Conservation (phyloP, 2,113 vertebrate species). For the Siniperca knerii region DNA sequence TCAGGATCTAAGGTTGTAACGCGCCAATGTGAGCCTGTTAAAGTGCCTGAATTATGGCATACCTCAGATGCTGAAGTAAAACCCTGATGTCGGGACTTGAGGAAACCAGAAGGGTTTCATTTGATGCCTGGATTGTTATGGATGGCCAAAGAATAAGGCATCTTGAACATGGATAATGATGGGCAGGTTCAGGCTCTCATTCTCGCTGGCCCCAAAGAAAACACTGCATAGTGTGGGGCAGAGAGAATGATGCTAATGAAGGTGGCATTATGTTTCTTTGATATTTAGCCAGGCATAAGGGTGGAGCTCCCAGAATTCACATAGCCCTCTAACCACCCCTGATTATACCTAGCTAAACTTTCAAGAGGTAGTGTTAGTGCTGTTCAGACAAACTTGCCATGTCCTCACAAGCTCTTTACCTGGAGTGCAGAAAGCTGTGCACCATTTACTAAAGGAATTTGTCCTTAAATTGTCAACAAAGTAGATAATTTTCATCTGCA, state of each 20-base stretch:
- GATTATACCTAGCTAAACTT: slow-evolving; percentile 59
- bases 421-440: background rate
- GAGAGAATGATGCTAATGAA: slow-evolving; percentile 73
- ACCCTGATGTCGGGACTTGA: slow-evolving; percentile 50
- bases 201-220: slow-evolving; percentile 75
- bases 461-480: background rate
- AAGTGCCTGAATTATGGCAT: slow-evolving; percentile 61
- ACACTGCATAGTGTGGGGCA: slow-evolving; percentile 64
- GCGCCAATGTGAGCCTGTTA: slow-evolving; percentile 52
- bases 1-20: slow-evolving; percentile 67
- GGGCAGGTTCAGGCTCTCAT: slow-evolving; percentile 62
- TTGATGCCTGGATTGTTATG: slow-evolving; percentile 75
- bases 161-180: slow-evolving; percentile 71
- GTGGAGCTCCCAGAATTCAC: slow-evolving; percentile 55
- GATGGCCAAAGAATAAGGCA: slow-evolving; percentile 71
- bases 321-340: slow-evolving; percentile 47
- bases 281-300: slow-evolving; percentile 61
- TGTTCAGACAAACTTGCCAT: background rate
- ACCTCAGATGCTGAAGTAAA: slow-evolving; percentile 63
- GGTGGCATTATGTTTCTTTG: slow-evolving; percentile 71
- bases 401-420: slow-evolving; percentile 1
- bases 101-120: slow-evolving; percentile 75
- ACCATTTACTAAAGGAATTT: background rate
- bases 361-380: slow-evolving; percentile 2
- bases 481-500: background rate